These are phyloP conservation scores for Andricus quercusramuli DNA, from an alignment of 2,888 invertebrate species.

Conservation along the genomic window DNA sequence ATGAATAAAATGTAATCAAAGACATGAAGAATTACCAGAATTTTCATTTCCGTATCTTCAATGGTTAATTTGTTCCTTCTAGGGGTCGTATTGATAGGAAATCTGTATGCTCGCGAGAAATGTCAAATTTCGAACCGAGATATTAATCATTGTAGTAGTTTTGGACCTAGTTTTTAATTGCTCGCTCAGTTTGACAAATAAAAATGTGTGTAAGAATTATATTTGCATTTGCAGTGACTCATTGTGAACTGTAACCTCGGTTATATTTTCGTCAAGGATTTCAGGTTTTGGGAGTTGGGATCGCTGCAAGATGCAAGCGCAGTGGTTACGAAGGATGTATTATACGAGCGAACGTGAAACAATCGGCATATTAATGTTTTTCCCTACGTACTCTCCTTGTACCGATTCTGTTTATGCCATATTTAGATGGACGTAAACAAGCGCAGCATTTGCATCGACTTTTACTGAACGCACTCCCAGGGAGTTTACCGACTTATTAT, in stretches of 20 bases:
- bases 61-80: no score
- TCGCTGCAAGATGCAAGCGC: neutral
- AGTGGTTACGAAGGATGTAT: slow-evolving; percentile 7
- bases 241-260: neutral
- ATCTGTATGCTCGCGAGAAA: no score
- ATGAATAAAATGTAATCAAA: no score
- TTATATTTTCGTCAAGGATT: neutral
- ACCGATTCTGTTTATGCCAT: slow-evolving; percentile 35
- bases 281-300: slow-evolving; percentile 8
- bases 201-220: no score
- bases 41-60: no score
- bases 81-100: no score
- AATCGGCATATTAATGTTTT: slow-evolving; percentile 32
- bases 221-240: neutral
- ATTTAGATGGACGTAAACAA: slow-evolving; percentile 20
- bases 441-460: slow-evolving; percentile 22
- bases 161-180: no score
- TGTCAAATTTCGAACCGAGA: no score
- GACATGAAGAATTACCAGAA: no score
- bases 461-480: slow-evolving; percentile 28
- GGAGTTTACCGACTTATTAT: slow-evolving; percentile 29
- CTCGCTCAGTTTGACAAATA: no score
- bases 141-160: no score
- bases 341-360: slow-evolving; percentile 6
- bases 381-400: slow-evolving; percentile 15